Conservation (phyloP, 2,797 vertebrate genomes). For the Megalops cyprinoides region DNA sequence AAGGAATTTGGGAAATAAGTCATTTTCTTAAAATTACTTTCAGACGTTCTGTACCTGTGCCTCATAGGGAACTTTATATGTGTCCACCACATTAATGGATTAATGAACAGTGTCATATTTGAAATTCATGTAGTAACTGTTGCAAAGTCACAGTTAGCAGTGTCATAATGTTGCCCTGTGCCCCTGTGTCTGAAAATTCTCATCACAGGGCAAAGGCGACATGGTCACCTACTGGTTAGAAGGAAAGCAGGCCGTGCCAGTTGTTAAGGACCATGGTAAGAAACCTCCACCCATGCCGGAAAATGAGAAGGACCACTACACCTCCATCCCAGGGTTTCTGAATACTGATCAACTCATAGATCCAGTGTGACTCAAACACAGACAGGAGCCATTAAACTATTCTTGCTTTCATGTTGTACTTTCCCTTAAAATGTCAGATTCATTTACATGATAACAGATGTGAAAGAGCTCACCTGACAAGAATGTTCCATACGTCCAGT, state of each 20-base stretch:
- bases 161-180: neutral
- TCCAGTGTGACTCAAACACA: conserved; percentile 35
- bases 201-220: conserved; percentile 80
- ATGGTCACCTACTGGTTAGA: conserved; percentile 85
- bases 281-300: conserved; percentile 44
- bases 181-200: conserved; percentile 27
- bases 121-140: neutral
- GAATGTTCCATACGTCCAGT: neutral
- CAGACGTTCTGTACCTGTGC: too few species aligned
- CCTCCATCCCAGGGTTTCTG: conserved; percentile 70
- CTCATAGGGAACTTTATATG: too few species aligned
- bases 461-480: neutral
- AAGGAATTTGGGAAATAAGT: too few species aligned
- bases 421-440: neutral
- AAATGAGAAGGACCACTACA: conserved; percentile 49
- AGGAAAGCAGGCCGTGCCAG: conserved; percentile 67
- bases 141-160: neutral
- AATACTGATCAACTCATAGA: conserved; percentile 57
- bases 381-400: neutral
- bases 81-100: too few species aligned
- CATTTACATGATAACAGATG: neutral
- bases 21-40: neutral
- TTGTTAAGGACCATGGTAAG: conserved; percentile 51
- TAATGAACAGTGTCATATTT: neutral
- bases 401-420: neutral